A percentile compares a stretch with the other conserved stretches of the same genome.
phyloP scores from a whole-genome alignment of 2,888 invertebrate genomes.

The Onthophagus sagittarius region DNA sequence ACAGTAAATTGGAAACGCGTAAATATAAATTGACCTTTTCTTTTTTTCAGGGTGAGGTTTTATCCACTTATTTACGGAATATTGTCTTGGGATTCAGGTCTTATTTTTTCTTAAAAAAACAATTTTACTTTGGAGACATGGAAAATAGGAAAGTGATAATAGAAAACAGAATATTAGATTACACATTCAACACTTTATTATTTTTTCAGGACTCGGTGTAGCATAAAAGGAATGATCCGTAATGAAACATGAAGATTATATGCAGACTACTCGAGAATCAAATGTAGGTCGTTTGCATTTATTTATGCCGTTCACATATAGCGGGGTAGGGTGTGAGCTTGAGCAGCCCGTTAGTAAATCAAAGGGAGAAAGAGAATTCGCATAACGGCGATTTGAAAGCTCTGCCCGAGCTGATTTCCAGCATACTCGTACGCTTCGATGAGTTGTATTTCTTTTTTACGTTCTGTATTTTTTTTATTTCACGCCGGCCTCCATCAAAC shows the following conservation, averaged over 20 bases:
- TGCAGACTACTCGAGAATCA: not conserved
- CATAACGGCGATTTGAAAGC: not conserved
- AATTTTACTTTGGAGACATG: too few species aligned
- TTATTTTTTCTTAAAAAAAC: too few species aligned
- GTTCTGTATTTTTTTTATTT: not conserved
- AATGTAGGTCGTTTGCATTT: not conserved
- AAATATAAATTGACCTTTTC: slow-evolving; percentile 10
- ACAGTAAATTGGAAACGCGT: slow-evolving; percentile 9
- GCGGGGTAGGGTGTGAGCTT: not conserved
- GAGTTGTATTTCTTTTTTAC: not conserved
- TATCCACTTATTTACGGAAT: not conserved
- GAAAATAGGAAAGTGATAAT: too few species aligned
- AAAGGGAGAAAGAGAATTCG: not conserved
- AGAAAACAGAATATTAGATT: too few species aligned
- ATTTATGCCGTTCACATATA: not conserved
- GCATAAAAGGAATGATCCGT: not conserved
- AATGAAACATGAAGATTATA: not conserved
- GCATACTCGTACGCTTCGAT: not conserved
- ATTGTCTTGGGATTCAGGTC: too few species aligned
- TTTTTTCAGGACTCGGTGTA: too few species aligned
- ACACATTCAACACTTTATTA: too few species aligned
- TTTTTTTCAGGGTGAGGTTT: not conserved
- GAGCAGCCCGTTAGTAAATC: not conserved
- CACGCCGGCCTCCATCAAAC: not conserved
- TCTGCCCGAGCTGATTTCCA: not conserved